These are phyloP conservation scores for Macrosiphum euphorbiae DNA, from an alignment of 2,888 invertebrate species.

Conservation along the genomic window DNA sequence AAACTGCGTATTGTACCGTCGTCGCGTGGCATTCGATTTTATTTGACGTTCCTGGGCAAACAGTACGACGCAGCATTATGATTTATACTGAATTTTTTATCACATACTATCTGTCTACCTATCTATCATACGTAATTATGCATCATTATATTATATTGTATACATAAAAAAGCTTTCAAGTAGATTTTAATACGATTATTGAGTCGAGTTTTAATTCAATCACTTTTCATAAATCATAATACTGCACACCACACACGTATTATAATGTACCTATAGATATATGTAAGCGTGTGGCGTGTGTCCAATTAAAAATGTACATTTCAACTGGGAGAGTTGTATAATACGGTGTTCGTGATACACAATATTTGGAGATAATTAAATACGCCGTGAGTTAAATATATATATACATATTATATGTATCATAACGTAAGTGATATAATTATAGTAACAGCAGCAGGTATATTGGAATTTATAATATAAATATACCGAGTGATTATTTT, in stretches of 20 bases:
- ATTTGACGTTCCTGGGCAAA: not conserved
- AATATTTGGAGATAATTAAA: not conserved
- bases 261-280: not conserved
- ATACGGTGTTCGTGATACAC: too few relatives aligned
- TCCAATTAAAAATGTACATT: not conserved
- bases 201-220: not conserved
- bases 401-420: not conserved
- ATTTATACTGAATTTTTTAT: not conserved
- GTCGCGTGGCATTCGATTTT: not conserved
- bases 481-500: not conserved
- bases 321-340: not conserved
- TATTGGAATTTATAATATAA: not conserved
- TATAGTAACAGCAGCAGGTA: not conserved
- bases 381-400: not conserved
- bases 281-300: not conserved
- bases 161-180: not conserved
- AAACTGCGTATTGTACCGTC: not conserved
- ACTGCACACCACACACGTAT: not conserved
- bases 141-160: not conserved
- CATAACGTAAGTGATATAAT: not conserved
- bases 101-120: not conserved
- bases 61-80: not conserved
- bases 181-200: not conserved
- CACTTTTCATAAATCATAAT: not conserved
- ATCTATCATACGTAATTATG: not conserved